A percentile compares a stretch with the other conserved stretches of the same genome.
These are phyloP conservation scores for Halcyon leucocephala DNA, from an alignment of 2,797 vertebrate genomes.

Conservation along the genomic window DNA sequence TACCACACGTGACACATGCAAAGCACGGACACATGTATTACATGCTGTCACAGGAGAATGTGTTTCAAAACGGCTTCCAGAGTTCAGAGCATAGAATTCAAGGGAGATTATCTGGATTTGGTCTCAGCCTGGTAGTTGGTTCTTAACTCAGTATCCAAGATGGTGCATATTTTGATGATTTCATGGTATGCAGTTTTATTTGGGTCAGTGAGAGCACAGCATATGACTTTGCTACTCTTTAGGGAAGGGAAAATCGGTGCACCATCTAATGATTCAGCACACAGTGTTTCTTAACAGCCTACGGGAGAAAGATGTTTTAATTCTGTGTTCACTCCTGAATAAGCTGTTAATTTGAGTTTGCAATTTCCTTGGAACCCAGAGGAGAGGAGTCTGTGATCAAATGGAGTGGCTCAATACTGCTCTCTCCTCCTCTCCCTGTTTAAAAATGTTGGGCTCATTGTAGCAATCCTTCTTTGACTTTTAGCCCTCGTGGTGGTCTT, in stretches of 20 bases:
- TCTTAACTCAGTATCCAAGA: neutral
- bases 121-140: neutral
- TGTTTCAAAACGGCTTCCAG: neutral
- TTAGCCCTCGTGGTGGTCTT: neutral
- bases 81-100: neutral
- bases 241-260: slow-evolving; percentile 9
- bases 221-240: slow-evolving; percentile 31
- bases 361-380: slow-evolving; percentile 37
- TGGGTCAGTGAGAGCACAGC: slow-evolving; percentile 44
- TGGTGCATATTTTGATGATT: neutral
- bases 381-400: slow-evolving; percentile 34
- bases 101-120: neutral
- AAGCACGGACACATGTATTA: fast-evolving
- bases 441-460: neutral
- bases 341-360: slow-evolving; percentile 58
- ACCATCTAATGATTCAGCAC: slow-evolving; percentile 57
- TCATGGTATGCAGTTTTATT: slow-evolving; percentile 27
- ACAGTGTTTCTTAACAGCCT: slow-evolving; percentile 29
- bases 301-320: neutral
- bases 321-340: slow-evolving; percentile 40
- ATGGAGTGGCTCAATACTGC: neutral
- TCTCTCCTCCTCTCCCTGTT: neutral
- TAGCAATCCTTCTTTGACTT: neutral
- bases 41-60: neutral
- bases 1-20: fast-evolving